A percentile compares a stretch with the other conserved stretches of the same genome.
Evolutionary conservation across 2,888 invertebrate genomes (phyloP).

Genomic region (Eilema griseolum): DNA sequence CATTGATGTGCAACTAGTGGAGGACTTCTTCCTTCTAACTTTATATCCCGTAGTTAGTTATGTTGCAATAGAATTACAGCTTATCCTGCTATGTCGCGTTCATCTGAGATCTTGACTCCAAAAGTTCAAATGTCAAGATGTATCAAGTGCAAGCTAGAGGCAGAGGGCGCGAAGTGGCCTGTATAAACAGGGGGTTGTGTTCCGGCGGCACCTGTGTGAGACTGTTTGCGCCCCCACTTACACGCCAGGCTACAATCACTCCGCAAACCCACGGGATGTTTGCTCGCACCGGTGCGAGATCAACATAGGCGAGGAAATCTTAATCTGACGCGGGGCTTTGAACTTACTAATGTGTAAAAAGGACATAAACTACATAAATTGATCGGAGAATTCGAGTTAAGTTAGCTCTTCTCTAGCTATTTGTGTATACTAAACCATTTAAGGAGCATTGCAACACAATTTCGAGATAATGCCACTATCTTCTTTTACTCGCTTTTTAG

Average conservation of each 20-base stretch:
- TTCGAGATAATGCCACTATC: neutral
- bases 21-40: too few species aligned
- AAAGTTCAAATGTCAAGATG: conserved; percentile 68
- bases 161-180: conserved; percentile 68
- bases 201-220: conserved; percentile 77
- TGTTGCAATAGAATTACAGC: neutral
- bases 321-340: conserved; percentile 72
- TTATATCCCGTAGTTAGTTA: neutral
- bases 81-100: neutral
- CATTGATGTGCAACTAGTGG: too few species aligned
- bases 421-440: neutral
- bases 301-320: conserved; percentile 77
- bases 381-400: conserved; percentile 43
- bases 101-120: conserved; percentile 38
- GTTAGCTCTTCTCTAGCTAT: neutral
- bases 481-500: neutral
- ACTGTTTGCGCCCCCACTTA: conserved; percentile 83
- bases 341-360: conserved; percentile 57
- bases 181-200: conserved; percentile 72
- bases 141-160: conserved; percentile 45
- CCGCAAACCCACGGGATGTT: conserved; percentile 76
- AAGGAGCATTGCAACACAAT: neutral
- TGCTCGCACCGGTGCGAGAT: conserved; percentile 65
- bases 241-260: conserved; percentile 74
- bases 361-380: conserved; percentile 40